Evolutionary conservation across 2,888 invertebrate genomes (phyloP).

Genomic region (Magallana nippona): DNA sequence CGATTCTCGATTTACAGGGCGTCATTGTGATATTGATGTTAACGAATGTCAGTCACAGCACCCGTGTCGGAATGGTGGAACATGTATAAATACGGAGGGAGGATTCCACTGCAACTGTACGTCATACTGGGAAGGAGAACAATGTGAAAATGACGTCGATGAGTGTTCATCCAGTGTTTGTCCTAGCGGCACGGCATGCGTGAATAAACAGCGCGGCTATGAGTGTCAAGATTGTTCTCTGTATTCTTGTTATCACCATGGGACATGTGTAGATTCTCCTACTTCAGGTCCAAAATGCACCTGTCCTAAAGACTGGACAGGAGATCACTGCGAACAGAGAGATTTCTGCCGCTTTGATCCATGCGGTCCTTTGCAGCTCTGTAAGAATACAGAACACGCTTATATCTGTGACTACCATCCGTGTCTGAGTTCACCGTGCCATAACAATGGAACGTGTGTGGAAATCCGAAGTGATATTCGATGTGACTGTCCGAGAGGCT

Average conservation of each 20-base stretch:
- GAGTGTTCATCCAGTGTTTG: slow-evolving; percentile 11
- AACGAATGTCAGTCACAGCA: not conserved
- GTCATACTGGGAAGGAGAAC: slow-evolving; percentile 6
- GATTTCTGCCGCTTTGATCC: slow-evolving; percentile 26
- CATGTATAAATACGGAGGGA: not conserved
- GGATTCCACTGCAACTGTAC: slow-evolving; percentile 32
- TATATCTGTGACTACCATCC: slow-evolving; percentile 32
- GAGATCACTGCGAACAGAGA: slow-evolving; percentile 22
- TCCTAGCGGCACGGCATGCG: slow-evolving; percentile 32
- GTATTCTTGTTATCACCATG: slow-evolving; percentile 39
- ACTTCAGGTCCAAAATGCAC: slow-evolving; percentile 22
- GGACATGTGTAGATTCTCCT: slow-evolving; percentile 34
- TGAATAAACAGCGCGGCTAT: slow-evolving; percentile 35
- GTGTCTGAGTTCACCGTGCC: slow-evolving; percentile 30
- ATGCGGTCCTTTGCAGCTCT: slow-evolving; percentile 21
- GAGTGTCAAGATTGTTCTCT: slow-evolving; percentile 42
- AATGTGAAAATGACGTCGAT: slow-evolving; percentile 12
- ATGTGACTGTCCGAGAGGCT: slow-evolving; percentile 39
- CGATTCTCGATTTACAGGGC: slow-evolving; percentile 36
- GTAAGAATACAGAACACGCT: slow-evolving; percentile 12
- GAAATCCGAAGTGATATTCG: slow-evolving; percentile 21
- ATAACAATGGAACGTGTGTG: slow-evolving; percentile 21
- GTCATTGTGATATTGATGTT: slow-evolving; percentile 35
- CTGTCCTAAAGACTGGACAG: slow-evolving; percentile 40
- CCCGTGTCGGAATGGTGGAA: not conserved